Evolutionary conservation across 1,140 invertebrate species (phyloP), one percentile per base, ranked within the genome.

Genomic region (Akabosia matsudoensis): DNA sequence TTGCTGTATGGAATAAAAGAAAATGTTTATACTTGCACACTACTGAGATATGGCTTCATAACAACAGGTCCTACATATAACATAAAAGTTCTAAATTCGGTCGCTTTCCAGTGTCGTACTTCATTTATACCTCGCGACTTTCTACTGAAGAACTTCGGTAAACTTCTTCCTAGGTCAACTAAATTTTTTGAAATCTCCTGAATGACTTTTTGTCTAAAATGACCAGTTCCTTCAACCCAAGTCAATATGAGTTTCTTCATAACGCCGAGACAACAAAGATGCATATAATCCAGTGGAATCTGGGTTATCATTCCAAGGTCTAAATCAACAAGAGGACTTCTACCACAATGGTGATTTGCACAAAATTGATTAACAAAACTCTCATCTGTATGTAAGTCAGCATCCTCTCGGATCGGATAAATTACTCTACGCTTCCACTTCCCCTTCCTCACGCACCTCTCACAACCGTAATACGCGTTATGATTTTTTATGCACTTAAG

Each of bases 271-370:
- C 77, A 80, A 3, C 56, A 33, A 0, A 80, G 33, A 34, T 81
- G 80, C 82, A 82, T 82, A 70, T 79, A 82, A 73, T 83, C 82
- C 14, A 82, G 33, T 16, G 82, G 81, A 67, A 83, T 45, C 70
- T 78, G 64, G 24, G 61, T 61, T 30, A 82, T 70, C 72, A 82
- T 76, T 1, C 71, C 72, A 51, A 82, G 16, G 28, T 76, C 24
- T 33, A 77, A 33, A 28, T 22, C 30, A 24, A 33, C 51, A n/a
- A 81, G 76, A 22, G 70, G 73, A 14, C 76, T 71, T 33, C 14
- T 54, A 52, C 75, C 76, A 22, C 33, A 34, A 52, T 81, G 77
- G 70, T 81, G 78, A 33, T 72, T 31, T 10, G 26, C 67, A 45
- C 7, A 18, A 70, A 70, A 70, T 30, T 7, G 26, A 13, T 34